A percentile compares a stretch with the other conserved stretches of the same genome.
Conservation (phyloP, 2,888 invertebrate genomes). For the Bombylius major region DNA sequence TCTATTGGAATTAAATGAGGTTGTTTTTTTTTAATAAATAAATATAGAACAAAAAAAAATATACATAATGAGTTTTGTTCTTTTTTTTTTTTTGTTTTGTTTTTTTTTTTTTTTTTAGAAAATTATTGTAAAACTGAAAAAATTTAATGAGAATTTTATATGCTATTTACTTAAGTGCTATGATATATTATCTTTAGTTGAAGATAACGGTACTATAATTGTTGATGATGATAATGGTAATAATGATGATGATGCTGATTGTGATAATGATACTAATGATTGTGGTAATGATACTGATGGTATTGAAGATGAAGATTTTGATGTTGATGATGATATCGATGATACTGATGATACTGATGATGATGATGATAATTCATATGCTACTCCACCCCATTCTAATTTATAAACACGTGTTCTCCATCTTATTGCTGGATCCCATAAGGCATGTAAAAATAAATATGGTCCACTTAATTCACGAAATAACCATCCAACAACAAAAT, state of each 20-base stretch:
- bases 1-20: too few relatives aligned
- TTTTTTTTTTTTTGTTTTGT: too few relatives aligned
- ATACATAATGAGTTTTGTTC: too few relatives aligned
- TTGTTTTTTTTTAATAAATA: too few relatives aligned
- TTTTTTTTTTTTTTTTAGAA: too few relatives aligned
- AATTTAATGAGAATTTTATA: background rate
- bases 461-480: slow-evolving; percentile 86
- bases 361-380: slow-evolving; percentile 61
- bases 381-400: slow-evolving; percentile 90
- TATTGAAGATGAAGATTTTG: background rate
- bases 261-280: background rate
- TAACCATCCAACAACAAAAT: slow-evolving; percentile 89
- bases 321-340: background rate
- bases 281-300: background rate
- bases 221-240: background rate
- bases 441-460: slow-evolving; percentile 73
- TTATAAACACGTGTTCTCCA: slow-evolving; percentile 90
- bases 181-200: background rate
- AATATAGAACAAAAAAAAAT: too few relatives aligned
- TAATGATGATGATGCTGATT: background rate
- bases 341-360: background rate
- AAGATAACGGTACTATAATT: background rate
- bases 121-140: too few relatives aligned
- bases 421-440: slow-evolving; percentile 76
- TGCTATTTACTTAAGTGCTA: background rate